phyloP scores from a whole-genome alignment of 2,888 invertebrate genomes.

The Carpatolechia fugitivella region DNA sequence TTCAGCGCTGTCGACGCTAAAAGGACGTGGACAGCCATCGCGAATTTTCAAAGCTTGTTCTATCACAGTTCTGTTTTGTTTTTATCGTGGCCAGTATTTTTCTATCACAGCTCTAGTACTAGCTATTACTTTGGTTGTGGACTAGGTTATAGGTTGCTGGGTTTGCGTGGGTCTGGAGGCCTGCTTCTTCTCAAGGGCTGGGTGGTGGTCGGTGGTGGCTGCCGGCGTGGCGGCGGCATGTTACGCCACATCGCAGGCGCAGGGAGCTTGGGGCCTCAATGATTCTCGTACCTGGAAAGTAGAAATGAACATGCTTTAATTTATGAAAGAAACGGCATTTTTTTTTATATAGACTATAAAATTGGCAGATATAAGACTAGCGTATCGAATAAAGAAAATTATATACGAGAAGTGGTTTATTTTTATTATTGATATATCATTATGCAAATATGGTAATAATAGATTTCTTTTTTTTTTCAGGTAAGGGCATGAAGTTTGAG shows the following conservation, averaged over 20 bases:
- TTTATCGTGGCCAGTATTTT: slow-evolving; percentile 23
- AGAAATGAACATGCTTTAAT: not conserved
- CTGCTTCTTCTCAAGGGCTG: slow-evolving; percentile 61
- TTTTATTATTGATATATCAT: no score
- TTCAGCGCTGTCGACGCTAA: slow-evolving; percentile 88
- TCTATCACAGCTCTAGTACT: slow-evolving; percentile 34
- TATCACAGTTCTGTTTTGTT: slow-evolving; percentile 25
- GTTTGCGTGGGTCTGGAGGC: slow-evolving; percentile 59
- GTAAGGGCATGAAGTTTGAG: not conserved
- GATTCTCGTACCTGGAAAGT: slow-evolving; percentile 46
- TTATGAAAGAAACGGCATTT: no score
- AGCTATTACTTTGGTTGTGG: slow-evolving; percentile 36
- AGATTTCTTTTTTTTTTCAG: not conserved
- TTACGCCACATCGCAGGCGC: slow-evolving; percentile 54
- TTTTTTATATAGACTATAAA: no score
- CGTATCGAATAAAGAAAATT: no score
- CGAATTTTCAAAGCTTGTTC: slow-evolving; percentile 18
- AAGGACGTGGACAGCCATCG: slow-evolving; percentile 87
- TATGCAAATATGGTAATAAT: no score
- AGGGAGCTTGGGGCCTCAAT: slow-evolving; percentile 26
- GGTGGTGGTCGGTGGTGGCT: slow-evolving; percentile 40
- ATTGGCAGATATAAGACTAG: no score
- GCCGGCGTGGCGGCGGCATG: slow-evolving; percentile 53
- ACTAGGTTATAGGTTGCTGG: slow-evolving; percentile 40
- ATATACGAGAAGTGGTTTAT: no score